Evolutionary conservation across 2,797 vertebrate species (phyloP), one percentile per base, ranked within the genome.

Genomic region (Valencia hispanica): DNA sequence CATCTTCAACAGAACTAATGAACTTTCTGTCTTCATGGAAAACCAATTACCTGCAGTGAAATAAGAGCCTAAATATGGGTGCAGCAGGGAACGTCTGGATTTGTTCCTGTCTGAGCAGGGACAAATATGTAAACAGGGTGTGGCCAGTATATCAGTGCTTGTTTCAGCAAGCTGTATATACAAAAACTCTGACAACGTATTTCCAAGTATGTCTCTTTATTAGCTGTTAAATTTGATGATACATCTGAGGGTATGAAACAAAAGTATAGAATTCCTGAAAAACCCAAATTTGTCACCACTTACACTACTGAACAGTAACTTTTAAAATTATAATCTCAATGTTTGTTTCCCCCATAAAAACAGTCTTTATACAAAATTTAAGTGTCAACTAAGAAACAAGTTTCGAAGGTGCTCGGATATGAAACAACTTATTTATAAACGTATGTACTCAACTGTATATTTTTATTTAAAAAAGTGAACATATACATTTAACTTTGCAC

Each of bases 101-200:
- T 79, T 78, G 79, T 91, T 94, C 92, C 79, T 94, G 94, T 94
- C 87, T 84, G 86, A 94, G 86, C 94, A 94, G 87, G 93, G 90
- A 73, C 80, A 92, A 94, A 89, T 94, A 93, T 94, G 93, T 91
- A 89, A 94, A 93, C 87, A 87, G 78, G 91, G 90, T 79, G 92
- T 81, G 87, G 89, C 72, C 1, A 18, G 48, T 61, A 69, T 2
- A 25, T 41, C 15, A 1, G 45, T 80, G 57, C 85, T 45, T 73
- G 32, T 76, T 57, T 50, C 17, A 30, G 41, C 45, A 77, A 32
- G 15, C 70, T 73, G 48, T 36, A 50, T 27, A 27, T 45, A 72
- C 43, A 20, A 43, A 77, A 77, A 77, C 22, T 45, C 65, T 17
- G 14, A 73, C 27, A 70, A 32, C 57, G 78, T 6, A 78, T 50